These are phyloP conservation scores for Drosophila tanythrix DNA, from an alignment of 2,888 invertebrate species.

Conservation along the genomic window DNA sequence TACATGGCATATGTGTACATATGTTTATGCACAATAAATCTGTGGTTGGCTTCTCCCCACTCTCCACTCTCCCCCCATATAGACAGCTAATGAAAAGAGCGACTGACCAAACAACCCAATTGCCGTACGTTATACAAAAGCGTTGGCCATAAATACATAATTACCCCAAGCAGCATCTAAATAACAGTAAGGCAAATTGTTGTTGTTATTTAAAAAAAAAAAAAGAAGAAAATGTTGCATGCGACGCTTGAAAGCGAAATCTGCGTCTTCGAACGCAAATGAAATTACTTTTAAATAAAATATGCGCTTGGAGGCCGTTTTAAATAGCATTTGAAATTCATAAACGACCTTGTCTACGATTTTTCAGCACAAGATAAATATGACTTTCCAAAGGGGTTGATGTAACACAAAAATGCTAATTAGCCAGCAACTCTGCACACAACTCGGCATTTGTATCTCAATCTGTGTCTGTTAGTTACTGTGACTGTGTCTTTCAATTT, in stretches of 20 bases:
- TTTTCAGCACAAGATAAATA: conserved; percentile 47
- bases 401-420: conserved; percentile 59
- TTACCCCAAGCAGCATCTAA: conserved; percentile 53
- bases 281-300: conserved; percentile 37
- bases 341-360: conserved; percentile 69
- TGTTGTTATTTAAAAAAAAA: conserved; percentile 25
- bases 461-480: neutral
- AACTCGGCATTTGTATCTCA: conserved; percentile 3
- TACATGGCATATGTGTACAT: conserved; percentile 24
- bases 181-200: conserved; percentile 35
- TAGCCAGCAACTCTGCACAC: conserved; percentile 40
- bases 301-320: conserved; percentile 28
- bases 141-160: conserved; percentile 78
- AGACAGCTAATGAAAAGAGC: conserved; percentile 34
- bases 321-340: conserved; percentile 56
- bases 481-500: conserved; percentile 3
- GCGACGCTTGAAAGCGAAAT: conserved; percentile 61
- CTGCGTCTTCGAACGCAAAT: conserved; percentile 39
- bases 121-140: conserved; percentile 72
- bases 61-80: neutral
- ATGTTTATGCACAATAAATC: conserved; percentile 12
- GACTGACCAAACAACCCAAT: conserved; percentile 83
- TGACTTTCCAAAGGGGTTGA: conserved; percentile 56
- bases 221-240: conserved; percentile 69
- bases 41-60: conserved; percentile 7